Base-by-base conservation (phyloP, 2,797 vertebrate species). In the Alcedo atthis region DNA sequence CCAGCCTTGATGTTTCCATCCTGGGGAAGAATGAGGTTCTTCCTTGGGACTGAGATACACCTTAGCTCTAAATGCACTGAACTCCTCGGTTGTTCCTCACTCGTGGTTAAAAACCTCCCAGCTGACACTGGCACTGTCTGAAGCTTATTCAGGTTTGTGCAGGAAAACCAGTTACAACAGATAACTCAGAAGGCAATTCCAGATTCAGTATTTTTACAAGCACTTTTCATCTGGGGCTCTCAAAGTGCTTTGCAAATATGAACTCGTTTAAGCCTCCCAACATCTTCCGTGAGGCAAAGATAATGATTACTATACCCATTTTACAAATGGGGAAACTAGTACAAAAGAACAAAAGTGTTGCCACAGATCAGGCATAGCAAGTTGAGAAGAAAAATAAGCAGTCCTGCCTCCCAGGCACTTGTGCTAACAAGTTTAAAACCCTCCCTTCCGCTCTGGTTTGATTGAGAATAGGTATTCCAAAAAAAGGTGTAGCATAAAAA, bases 141-240 rank as follows among this genome's bases (percentile, higher is more conserved):
- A 53, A 89, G 62, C 2, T 0, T 0, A 6, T 90, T 96, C 93
- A 92, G 92, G 89, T 93, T 94, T 77, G 92, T 95, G 92, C 92
- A 93, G 95, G 95, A 97, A 93, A 97, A 96, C 96, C 91, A 94
- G 96, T 96, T 95, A 77, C 80, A 94, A 95, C 94, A 93, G 94
- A 93, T 92, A 96, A 90, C 80, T 92, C 93, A 93, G 91, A 17
- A 94, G 93, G 88, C 77, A 82, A 81, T 83, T 90, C 86, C 86
- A 73, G 85, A 82, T 88, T 94, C 24, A 24, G 33, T 43, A 61
- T 79, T 95, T 96, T 95, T 95, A 94, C 81, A 85, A 94, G 91
- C 45, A 88, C 83, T 93, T 95, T 94, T 97, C 87, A 95, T 96
- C 87, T 94, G 40, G 42, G 40, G 24, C 51, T 87, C 53, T 93